These are phyloP conservation scores for Synaphobranchus kaupii DNA, from an alignment of 2,797 vertebrate species.

Conservation along the genomic window DNA sequence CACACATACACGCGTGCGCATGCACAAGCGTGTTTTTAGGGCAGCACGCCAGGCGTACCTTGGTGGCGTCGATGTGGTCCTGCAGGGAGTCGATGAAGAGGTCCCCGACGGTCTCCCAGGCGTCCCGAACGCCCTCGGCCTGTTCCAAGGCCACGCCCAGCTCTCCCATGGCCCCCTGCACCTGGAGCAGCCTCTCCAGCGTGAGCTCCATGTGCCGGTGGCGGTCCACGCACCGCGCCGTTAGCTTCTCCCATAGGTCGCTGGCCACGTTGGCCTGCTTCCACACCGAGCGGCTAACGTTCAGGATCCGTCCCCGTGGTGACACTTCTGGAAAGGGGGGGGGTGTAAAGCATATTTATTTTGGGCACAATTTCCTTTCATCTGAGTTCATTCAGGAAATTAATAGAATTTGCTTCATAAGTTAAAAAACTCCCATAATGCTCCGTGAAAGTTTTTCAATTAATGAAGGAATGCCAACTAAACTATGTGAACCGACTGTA, in stretches of 20 bases:
- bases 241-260: slow-evolving; percentile 96
- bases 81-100: slow-evolving; percentile 96
- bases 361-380: neutral
- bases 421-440: neutral
- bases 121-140: slow-evolving; percentile 85
- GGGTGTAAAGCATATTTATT: slow-evolving; percentile 1
- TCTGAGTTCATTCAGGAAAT: neutral
- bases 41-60: slow-evolving; percentile 69
- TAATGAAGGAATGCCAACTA: neutral
- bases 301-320: slow-evolving; percentile 85
- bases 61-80: slow-evolving; percentile 94
- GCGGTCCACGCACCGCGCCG: slow-evolving; percentile 89
- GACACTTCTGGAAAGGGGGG: slow-evolving; percentile 78
- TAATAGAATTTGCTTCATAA: neutral
- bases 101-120: slow-evolving; percentile 96
- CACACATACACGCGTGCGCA: neutral
- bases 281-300: slow-evolving; percentile 94
- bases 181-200: slow-evolving; percentile 89
- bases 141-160: slow-evolving; percentile 83
- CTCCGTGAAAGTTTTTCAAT: neutral
- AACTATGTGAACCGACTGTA: neutral
- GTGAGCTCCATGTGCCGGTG: slow-evolving; percentile 93
- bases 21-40: neutral
- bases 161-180: slow-evolving; percentile 91
- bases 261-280: slow-evolving; percentile 95